phyloP scores from a whole-genome alignment of 2,113 vertebrate genomes.

The Salvelinus fontinalis region DNA sequence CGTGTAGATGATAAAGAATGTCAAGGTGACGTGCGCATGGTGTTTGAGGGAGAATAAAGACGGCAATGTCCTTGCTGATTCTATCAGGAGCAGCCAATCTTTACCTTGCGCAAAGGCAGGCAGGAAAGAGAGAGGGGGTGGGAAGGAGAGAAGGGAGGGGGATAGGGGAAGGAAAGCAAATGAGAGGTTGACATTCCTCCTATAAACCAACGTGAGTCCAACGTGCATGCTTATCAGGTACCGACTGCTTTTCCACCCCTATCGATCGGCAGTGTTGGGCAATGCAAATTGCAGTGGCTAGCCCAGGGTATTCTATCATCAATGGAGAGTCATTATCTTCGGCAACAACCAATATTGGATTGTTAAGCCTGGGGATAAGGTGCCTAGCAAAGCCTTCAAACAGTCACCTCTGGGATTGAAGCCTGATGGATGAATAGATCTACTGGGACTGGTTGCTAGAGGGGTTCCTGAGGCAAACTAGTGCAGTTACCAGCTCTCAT shows the following conservation, averaged over 20 bases:
- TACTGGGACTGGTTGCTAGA: conserved; percentile 72
- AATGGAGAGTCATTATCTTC: conserved; percentile 96
- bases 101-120: conserved; percentile 32
- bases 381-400: conserved; percentile 87
- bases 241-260: conserved; percentile 79
- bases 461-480: conserved; percentile 74
- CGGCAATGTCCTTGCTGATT: conserved; percentile 74
- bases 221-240: conserved; percentile 79
- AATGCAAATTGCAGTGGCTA: conserved; percentile 87
- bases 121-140: conserved; percentile 1
- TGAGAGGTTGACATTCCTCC: conserved; percentile 63
- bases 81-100: conserved; percentile 69
- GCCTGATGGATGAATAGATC: conserved; percentile 90
- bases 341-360: conserved; percentile 94
- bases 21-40: conserved; percentile 70
- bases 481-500: conserved; percentile 67
- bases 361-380: conserved; percentile 91
- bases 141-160: conserved; percentile 28
- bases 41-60: conserved; percentile 69
- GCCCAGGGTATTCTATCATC: conserved; percentile 88
- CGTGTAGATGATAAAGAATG: conserved; percentile 66
- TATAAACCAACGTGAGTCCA: conserved; percentile 49
- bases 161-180: conserved; percentile 35
- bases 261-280: conserved; percentile 82
- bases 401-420: conserved; percentile 88